These are phyloP conservation scores for Fringilla coelebs DNA, from an alignment of 2,797 vertebrate genomes.

Conservation along the genomic window DNA sequence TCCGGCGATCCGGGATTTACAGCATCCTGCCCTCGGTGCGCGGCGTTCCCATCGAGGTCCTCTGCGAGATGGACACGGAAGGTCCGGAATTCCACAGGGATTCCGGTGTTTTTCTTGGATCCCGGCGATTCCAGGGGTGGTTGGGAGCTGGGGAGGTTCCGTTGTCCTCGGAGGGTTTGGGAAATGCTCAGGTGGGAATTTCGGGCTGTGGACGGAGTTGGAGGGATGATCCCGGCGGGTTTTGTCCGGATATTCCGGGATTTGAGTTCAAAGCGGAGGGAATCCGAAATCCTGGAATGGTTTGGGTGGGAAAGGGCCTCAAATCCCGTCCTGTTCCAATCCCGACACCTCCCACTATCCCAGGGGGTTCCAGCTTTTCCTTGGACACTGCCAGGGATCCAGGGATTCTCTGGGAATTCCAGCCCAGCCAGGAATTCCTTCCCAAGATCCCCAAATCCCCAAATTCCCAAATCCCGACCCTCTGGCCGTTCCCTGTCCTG, in stretches of 20 bases:
- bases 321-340: accelerated
- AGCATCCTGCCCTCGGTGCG: not conserved
- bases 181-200: accelerated
- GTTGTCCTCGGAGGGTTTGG: accelerated
- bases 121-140: accelerated
- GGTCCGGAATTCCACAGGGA: not conserved
- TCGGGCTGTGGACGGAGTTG: not conserved
- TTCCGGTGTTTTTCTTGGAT: not conserved
- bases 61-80: not conserved
- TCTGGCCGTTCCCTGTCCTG: too few species aligned
- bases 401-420: not conserved
- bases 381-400: too few species aligned
- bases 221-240: accelerated
- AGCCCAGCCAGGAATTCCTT: not conserved
- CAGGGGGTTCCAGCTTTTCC: accelerated
- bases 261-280: not conserved
- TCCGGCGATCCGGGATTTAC: not conserved
- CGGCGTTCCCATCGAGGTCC: not conserved
- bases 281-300: not conserved
- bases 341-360: accelerated
- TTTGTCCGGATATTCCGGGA: accelerated
- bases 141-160: accelerated
- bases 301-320: not conserved
- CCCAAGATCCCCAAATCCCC: too few species aligned
- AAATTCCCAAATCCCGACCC: too few species aligned